Evolutionary conservation across 2,113 vertebrate genomes (phyloP), one percentile per base, ranked within the genome.

Genomic region (Rhinolophus ferrumequinum): DNA sequence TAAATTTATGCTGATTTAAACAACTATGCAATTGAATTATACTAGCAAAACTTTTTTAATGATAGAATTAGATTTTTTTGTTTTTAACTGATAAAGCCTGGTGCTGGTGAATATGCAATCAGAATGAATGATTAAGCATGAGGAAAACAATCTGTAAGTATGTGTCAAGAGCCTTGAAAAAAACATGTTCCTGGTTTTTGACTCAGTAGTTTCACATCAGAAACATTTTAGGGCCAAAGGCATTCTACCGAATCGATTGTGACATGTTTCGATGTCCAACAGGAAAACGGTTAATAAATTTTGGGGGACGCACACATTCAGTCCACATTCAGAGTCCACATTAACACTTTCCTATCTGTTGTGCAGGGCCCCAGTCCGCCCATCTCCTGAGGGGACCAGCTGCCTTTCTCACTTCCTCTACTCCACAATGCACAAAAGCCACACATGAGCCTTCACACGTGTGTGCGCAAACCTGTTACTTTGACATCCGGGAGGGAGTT

Each of bases 371-470:
- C 52, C 52, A 54, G 14, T 5, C 52, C 18, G 52, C 52, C 5
- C 52, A 54, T 18, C 14, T 54, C 52, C 52, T 16, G 15, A 16
- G 52, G 52, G 52, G 52, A 54, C 18, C 52, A 54, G 16, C 52
- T 54, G 16, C 52, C 16, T 18, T 18, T 18, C 4, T 54, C 52
- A 54, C 52, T 2, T 54, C 16, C 52, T 54, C 52, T 18, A 16
- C 14, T 54, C 18, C 52, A 54, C 52, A 54, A 54, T 18, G 52
- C 52, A 16, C 52, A 11, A 62, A 3, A 12, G 2, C 13, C 9
- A 2, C 50, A 15, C 0, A 4, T 0, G 2, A 7, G 15, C n/a
- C 77, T 35, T n/a, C 41, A 4, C 0, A 0, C 0, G 0, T 1
- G 7, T 11, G 3, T 26, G 0, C 10, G 8, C 10, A 2, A 6